phyloP scores from a whole-genome alignment of 2,888 invertebrate genomes.

The Sinodicranocentrus sp. region DNA sequence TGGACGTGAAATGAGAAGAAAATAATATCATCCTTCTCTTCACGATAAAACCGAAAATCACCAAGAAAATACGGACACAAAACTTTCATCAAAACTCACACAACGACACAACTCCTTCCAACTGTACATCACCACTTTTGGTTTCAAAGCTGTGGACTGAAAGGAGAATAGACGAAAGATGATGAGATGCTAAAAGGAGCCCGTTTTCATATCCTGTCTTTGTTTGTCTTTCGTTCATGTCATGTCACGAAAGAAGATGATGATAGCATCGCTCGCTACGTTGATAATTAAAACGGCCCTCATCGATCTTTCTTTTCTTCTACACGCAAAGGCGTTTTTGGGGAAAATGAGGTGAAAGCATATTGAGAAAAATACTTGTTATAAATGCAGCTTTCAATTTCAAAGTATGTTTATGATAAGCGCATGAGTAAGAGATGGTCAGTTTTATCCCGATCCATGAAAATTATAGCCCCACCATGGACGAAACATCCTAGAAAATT shows the following conservation, averaged over 20 bases:
- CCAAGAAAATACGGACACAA: background rate
- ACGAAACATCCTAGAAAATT: too few species aligned
- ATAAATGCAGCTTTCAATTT: background rate
- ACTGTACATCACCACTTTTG: background rate
- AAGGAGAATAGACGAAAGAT: background rate
- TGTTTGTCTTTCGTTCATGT: background rate
- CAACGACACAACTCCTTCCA: background rate
- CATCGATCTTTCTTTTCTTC: background rate
- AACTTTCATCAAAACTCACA: background rate
- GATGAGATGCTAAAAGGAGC: background rate
- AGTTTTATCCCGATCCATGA: too few species aligned
- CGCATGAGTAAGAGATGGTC: background rate
- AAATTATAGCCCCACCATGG: too few species aligned
- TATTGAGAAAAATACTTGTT: background rate
- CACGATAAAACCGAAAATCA: background rate
- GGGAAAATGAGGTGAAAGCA: constrained; percentile 14
- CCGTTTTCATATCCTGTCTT: background rate
- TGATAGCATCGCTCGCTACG: background rate
- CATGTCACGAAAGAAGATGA: background rate
- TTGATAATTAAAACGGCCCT: background rate
- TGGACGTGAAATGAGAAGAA: background rate
- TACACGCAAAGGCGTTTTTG: background rate
- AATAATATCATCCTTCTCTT: background rate
- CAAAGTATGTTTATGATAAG: background rate
- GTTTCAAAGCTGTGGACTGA: too few species aligned